Conservation (phyloP, 2,113 vertebrate genomes). For the Brachyhypopomus gauderio region DNA sequence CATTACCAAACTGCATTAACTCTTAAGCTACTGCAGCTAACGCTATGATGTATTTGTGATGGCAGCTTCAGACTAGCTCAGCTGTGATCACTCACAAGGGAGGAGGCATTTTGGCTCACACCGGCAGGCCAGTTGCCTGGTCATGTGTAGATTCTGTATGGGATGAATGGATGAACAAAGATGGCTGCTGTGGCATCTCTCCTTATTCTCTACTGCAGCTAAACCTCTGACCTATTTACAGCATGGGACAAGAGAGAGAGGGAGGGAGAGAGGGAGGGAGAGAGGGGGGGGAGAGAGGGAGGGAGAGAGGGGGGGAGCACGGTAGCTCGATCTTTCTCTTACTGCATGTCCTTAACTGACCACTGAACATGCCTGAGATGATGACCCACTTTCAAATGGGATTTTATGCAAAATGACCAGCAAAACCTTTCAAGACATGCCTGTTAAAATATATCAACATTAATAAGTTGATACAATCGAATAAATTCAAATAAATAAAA, state of each 20-base stretch:
- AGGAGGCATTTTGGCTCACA: too few relatives aligned
- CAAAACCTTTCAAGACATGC: too few relatives aligned
- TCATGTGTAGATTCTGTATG: neutral
- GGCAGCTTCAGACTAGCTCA: neutral
- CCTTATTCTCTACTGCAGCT: constrained; percentile 56
- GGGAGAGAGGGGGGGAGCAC: neutral
- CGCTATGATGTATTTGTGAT: too few relatives aligned
- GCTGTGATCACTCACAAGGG: neutral
- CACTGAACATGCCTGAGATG: too few relatives aligned
- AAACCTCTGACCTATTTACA: constrained; percentile 72
- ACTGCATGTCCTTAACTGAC: too few relatives aligned
- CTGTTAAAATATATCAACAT: too few relatives aligned
- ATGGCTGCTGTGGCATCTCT: constrained; percentile 55
- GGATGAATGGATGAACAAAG: constrained; percentile 31
- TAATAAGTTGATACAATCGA: too few relatives aligned
- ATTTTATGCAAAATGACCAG: too few relatives aligned
- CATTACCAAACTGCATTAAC: neutral
- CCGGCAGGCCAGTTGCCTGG: too few relatives aligned
- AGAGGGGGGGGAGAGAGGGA: constrained; percentile 23
- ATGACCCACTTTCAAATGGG: too few relatives aligned
- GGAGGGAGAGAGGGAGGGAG: constrained; percentile 37
- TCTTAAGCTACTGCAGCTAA: neutral
- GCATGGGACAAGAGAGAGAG: constrained; percentile 53
- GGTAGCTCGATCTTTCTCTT: neutral
- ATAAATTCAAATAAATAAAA: too few relatives aligned